Conservation (phyloP, 2,113 vertebrate species). For the Columba janthina region DNA sequence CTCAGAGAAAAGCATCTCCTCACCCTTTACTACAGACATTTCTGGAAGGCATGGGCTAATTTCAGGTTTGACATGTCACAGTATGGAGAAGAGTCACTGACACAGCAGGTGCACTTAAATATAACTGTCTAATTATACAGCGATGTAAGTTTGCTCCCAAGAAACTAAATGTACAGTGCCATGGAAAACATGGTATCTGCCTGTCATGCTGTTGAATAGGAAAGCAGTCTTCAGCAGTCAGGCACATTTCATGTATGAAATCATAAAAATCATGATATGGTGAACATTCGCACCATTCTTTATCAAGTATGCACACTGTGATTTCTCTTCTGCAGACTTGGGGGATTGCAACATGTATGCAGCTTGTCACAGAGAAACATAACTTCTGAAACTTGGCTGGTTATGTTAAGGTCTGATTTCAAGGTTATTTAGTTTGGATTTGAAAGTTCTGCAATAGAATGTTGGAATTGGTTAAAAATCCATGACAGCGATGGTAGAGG, state of each 20-base stretch:
- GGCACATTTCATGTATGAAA: constrained; percentile 1
- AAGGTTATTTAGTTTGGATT: neutral
- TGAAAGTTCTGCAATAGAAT: neutral
- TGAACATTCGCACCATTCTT: neutral
- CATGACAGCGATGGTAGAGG: neutral
- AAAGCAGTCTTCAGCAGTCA: constrained; percentile 7
- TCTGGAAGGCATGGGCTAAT: constrained; percentile 39
- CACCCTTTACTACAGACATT: neutral
- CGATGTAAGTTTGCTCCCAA: constrained; percentile 50
- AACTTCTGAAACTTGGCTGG: neutral
- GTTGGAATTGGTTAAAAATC: neutral
- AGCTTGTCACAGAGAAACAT: neutral
- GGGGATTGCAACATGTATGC: neutral
- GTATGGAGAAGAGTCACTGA: constrained; percentile 22
- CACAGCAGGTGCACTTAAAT: constrained; percentile 64
- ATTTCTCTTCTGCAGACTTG: neutral
- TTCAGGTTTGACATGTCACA: constrained; percentile 45
- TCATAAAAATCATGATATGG: neutral
- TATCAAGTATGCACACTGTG: neutral
- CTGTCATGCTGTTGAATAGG: constrained; percentile 2
- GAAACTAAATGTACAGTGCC: constrained; percentile 56
- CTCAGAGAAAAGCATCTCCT: neutral
- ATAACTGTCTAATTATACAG: constrained; percentile 57
- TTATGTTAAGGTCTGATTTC: neutral
- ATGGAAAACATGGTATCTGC: constrained; percentile 4